Evolutionary conservation across 2,888 invertebrate species (phyloP).

Genomic region (Pachymerium ferrugineum): DNA sequence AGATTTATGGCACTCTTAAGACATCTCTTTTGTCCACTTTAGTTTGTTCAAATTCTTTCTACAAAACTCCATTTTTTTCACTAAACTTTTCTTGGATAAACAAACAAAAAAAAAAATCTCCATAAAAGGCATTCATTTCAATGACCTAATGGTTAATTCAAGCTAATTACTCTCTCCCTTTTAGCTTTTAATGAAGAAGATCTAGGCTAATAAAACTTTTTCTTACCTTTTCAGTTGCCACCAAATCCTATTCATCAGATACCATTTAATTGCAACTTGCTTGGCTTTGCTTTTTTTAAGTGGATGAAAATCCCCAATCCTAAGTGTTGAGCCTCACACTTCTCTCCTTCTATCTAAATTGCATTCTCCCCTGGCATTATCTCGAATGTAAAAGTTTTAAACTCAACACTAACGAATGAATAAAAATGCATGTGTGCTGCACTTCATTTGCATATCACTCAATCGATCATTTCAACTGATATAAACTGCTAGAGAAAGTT

Average conservation of each 20-base stretch:
- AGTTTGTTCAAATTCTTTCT: no score
- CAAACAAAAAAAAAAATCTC: not conserved
- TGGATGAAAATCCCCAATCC: not conserved
- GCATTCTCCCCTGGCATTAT: constrained; percentile 1
- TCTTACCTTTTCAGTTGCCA: not conserved
- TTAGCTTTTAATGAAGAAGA: not conserved
- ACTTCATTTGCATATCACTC: constrained; percentile 13
- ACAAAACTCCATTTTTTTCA: no score
- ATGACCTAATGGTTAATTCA: not conserved
- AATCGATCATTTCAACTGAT: not conserved
- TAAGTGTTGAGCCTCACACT: not conserved
- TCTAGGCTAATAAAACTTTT: constrained; percentile 9
- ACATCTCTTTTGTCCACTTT: no score
- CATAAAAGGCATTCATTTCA: no score
- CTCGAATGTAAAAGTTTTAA: not conserved
- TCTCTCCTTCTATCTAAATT: constrained; percentile 8
- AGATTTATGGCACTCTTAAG: no score
- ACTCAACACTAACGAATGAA: not conserved
- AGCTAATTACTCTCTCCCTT: not conserved
- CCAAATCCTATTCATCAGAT: not conserved
- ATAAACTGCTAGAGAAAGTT: not conserved
- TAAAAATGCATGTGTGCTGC: not conserved
- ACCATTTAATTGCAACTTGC: not conserved
- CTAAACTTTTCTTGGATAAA: not conserved
- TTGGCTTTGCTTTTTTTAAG: not conserved